Evolutionary conservation across 2,797 vertebrate species (phyloP).

Genomic region (Chelon auratus): DNA sequence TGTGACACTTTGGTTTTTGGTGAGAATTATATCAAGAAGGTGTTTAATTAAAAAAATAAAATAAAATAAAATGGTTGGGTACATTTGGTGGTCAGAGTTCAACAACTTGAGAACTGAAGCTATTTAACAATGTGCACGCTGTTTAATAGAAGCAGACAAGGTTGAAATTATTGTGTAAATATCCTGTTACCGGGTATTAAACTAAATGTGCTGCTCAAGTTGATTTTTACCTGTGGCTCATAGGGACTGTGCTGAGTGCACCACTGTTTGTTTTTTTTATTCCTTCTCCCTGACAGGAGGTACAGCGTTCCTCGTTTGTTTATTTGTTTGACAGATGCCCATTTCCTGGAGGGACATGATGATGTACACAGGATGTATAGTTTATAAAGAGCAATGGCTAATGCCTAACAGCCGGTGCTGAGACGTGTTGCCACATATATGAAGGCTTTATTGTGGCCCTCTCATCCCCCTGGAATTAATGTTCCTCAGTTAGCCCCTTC

Average conservation of each 20-base stretch:
- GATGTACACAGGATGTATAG: slow-evolving; percentile 60
- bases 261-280: slow-evolving; percentile 28
- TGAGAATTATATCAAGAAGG: neutral
- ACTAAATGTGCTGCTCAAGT: slow-evolving; percentile 34
- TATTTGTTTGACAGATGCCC: slow-evolving; percentile 44
- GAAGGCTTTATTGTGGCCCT: slow-evolving; percentile 2
- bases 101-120: neutral
- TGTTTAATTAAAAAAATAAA: slow-evolving; percentile 19
- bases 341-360: slow-evolving; percentile 45
- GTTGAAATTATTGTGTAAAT: slow-evolving; percentile 38
- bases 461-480: neutral
- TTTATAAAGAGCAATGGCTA: slow-evolving; percentile 62
- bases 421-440: slow-evolving; percentile 14
- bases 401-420: slow-evolving; percentile 37
- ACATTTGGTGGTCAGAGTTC: slow-evolving; percentile 9
- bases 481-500: slow-evolving; percentile 5
- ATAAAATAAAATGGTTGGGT: neutral
- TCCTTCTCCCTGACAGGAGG: slow-evolving; percentile 38
- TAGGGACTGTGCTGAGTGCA: slow-evolving; percentile 54
- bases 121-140: slow-evolving; percentile 7
- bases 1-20: neutral
- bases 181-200: slow-evolving; percentile 40
- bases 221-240: slow-evolving; percentile 57
- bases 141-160: slow-evolving; percentile 26
- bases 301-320: slow-evolving; percentile 59